Evolutionary conservation across 2,113 vertebrate species (phyloP).

Genomic region (Physeter macrocephalus): DNA sequence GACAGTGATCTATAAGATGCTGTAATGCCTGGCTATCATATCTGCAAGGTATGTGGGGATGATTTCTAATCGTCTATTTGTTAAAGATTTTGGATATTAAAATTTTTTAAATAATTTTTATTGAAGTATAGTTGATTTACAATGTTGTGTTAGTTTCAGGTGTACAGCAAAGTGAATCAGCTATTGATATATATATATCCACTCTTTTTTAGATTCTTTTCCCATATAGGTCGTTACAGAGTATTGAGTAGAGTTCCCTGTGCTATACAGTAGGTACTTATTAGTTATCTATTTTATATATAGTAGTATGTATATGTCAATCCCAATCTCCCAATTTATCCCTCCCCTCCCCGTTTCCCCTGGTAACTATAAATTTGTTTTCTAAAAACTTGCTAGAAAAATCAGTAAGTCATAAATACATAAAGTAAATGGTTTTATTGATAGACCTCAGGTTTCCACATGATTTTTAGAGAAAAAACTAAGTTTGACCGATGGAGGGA

Average conservation of each 20-base stretch:
- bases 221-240: neutral
- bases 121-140: neutral
- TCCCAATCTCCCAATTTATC: neutral
- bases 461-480: neutral
- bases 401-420: neutral
- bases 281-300: neutral
- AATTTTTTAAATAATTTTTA: neutral
- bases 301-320: neutral
- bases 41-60: neutral
- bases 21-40: neutral
- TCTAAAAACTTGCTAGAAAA: neutral
- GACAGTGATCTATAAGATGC: neutral
- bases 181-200: neutral
- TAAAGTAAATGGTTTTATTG: neutral
- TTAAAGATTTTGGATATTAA: neutral
- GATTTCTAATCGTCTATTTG: neutral
- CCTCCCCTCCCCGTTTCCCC: neutral
- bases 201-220: neutral
- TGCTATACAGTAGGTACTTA: neutral
- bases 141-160: neutral
- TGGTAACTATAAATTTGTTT: neutral
- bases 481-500: neutral
- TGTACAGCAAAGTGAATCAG: neutral
- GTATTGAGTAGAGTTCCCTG: neutral
- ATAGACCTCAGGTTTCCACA: neutral